Evolutionary conservation across 2,113 vertebrate genomes (phyloP).

Genomic region (Sisor rabdophorus): DNA sequence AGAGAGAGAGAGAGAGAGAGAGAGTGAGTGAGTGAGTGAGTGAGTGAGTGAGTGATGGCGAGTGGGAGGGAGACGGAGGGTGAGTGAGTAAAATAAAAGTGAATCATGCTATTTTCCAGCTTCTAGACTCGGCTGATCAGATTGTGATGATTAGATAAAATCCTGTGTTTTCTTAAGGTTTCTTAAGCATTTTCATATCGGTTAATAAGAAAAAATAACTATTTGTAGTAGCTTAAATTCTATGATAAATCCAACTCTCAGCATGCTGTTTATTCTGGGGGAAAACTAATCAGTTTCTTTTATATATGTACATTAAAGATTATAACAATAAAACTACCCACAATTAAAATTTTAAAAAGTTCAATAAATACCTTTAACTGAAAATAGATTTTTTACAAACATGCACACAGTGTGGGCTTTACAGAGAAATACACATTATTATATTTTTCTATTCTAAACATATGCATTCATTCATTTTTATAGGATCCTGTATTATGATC

Average conservation of each 20-base stretch:
- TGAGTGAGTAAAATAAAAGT: conserved; percentile 51
- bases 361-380: background rate
- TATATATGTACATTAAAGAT: too few species aligned
- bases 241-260: background rate
- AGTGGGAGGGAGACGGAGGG: conserved; percentile 24
- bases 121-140: conserved; percentile 61
- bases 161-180: background rate
- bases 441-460: background rate
- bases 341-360: background rate
- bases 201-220: background rate
- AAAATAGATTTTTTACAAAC: background rate
- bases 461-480: background rate
- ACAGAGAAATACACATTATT: too few species aligned
- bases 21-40: conserved; percentile 26
- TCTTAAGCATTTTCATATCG: background rate
- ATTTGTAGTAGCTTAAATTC: background rate
- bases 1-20: conserved; percentile 34
- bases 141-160: conserved; percentile 49
- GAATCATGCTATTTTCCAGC: conserved; percentile 58
- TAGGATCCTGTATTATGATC: background rate
- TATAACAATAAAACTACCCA: too few species aligned
- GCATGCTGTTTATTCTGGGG: background rate
- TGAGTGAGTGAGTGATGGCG: conserved; percentile 6
- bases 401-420: too few species aligned
- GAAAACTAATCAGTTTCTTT: background rate